A percentile compares a stretch with the other conserved stretches of the same genome.
Evolutionary conservation across 2,113 vertebrate genomes (phyloP).

Genomic region (Sclerurus mexicanus): DNA sequence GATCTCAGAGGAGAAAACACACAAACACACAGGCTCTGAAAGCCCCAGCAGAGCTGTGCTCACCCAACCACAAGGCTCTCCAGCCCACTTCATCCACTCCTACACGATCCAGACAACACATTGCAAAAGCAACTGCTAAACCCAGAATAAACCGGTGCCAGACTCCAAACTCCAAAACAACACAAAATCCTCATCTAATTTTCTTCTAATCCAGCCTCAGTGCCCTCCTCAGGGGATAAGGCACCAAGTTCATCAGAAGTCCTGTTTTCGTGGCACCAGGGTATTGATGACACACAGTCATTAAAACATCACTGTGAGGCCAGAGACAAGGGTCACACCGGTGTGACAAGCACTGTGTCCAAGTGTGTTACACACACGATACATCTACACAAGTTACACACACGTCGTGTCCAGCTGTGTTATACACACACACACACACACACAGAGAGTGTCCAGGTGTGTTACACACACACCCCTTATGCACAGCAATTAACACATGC

Average conservation of each 20-base stretch:
- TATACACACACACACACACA: too few relatives aligned
- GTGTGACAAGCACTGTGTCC: background rate
- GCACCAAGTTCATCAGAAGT: background rate
- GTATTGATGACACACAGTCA: background rate
- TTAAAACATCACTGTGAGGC: background rate
- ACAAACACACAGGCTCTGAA: background rate
- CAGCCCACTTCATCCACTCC: background rate
- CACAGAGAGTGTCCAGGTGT: background rate
- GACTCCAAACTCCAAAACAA: background rate
- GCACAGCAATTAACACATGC: background rate
- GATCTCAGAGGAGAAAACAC: slow-evolving; percentile 1
- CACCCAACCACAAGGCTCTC: background rate
- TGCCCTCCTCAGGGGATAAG: background rate
- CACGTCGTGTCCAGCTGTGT: background rate
- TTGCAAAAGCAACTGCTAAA: background rate
- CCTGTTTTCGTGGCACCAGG: background rate
- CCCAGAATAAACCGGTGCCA: background rate
- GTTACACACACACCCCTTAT: too few relatives aligned
- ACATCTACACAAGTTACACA: too few relatives aligned
- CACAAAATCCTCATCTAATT: background rate
- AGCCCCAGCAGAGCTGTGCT: background rate
- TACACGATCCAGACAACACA: background rate
- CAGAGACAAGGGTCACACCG: background rate
- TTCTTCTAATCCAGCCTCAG: background rate
- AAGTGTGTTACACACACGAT: background rate